Percentiles rank a stretch among this genome's conserved stretches.
phyloP scores from a whole-genome alignment of 2,797 vertebrate genomes.

The Lates japonicus region DNA sequence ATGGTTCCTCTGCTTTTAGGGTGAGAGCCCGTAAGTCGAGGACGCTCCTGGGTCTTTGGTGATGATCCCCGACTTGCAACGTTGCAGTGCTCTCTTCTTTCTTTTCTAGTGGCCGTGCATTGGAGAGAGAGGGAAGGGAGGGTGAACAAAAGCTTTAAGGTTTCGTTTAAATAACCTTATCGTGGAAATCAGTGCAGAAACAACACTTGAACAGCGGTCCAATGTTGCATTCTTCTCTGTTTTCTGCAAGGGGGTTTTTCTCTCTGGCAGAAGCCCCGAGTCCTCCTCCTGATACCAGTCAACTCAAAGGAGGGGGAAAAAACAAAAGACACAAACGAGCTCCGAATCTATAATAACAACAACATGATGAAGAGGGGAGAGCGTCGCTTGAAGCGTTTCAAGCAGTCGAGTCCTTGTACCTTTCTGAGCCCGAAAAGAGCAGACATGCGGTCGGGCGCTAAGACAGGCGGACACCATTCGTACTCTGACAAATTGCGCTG shows the following conservation, averaged over 20 bases:
- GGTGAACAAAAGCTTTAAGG: conserved; percentile 40
- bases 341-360: conserved; percentile 58
- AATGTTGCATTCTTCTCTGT: conserved; percentile 55
- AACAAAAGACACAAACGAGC: conserved; percentile 64
- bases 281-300: conserved; percentile 46
- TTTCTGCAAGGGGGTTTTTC: background rate
- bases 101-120: conserved; percentile 46
- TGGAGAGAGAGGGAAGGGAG: background rate
- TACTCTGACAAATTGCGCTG: conserved; percentile 82
- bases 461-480: conserved; percentile 17
- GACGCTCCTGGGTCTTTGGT: conserved; percentile 54
- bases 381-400: conserved; percentile 66
- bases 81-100: conserved; percentile 27
- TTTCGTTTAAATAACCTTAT: conserved; percentile 16
- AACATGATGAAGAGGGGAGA: conserved; percentile 71
- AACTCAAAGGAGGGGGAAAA: conserved; percentile 25
- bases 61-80: conserved; percentile 62
- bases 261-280: conserved; percentile 29
- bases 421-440: conserved; percentile 25
- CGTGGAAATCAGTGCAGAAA: conserved; percentile 33
- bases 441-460: conserved; percentile 49
- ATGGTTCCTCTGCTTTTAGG: conserved; percentile 85
- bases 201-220: conserved; percentile 23
- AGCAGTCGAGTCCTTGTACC: conserved; percentile 38
- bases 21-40: conserved; percentile 72